phyloP scores from a whole-genome alignment of 1,140 invertebrate species.

The Drosophila subpulchrella region DNA sequence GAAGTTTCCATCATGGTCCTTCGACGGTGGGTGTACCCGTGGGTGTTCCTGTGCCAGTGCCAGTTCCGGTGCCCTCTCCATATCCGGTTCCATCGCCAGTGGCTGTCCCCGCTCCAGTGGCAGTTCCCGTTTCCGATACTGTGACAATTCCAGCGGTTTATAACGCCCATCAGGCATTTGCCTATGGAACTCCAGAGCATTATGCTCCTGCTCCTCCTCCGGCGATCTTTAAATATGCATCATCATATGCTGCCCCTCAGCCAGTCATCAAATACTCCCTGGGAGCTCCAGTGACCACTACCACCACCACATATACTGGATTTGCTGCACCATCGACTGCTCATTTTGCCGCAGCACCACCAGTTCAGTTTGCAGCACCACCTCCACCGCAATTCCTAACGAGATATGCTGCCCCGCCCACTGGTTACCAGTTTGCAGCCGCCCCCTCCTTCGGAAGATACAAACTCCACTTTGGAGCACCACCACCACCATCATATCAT shows the following conservation, averaged over 20 bases:
- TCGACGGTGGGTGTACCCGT: conserved; percentile 20
- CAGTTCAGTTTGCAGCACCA: conserved; percentile 39
- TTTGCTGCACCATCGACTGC: conserved; percentile 46
- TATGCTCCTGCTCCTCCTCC: conserved; percentile 11
- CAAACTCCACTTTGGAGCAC: conserved; percentile 40
- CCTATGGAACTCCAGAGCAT: conserved; percentile 8
- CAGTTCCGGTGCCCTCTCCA: conserved; percentile 34
- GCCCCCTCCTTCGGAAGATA: conserved; percentile 25
- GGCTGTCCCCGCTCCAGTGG: conserved; percentile 47
- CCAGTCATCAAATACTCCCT: conserved; percentile 63
- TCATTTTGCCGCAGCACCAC: conserved; percentile 24
- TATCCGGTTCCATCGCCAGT: conserved; percentile 31
- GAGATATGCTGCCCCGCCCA: conserved; percentile 19
- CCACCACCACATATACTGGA: conserved; percentile 63
- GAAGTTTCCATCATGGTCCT: conserved; percentile 45
- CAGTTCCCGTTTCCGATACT: conserved; percentile 55
- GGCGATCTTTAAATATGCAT: conserved; percentile 36
- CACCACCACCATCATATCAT: conserved; percentile 4
- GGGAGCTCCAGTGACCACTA: conserved; percentile 66
- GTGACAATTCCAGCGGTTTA: conserved; percentile 30
- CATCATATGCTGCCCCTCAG: conserved; percentile 39
- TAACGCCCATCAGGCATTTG: conserved; percentile 7
- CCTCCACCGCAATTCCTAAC: conserved; percentile 21
- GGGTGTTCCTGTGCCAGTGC: conserved; percentile 30
- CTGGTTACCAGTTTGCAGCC: conserved; percentile 34